Conservation (phyloP, 2,113 vertebrate species). For the Serilophus lunatus region DNA sequence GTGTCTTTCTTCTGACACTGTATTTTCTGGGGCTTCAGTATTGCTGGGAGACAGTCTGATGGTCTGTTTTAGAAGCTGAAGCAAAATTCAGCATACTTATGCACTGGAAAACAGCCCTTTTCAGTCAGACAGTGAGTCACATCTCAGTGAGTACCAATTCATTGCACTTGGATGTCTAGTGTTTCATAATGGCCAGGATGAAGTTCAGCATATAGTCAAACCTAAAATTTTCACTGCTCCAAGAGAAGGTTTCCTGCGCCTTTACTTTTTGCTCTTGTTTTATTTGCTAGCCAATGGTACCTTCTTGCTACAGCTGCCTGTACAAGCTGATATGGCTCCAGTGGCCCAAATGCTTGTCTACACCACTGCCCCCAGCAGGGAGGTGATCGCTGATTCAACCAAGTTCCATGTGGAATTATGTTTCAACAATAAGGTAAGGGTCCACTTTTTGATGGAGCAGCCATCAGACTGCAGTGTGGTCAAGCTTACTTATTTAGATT, state of each 20-base stretch:
- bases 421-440: slow-evolving; percentile 82
- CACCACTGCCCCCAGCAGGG: slow-evolving; percentile 72
- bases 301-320: slow-evolving; percentile 59
- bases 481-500: not conserved
- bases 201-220: not conserved
- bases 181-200: not conserved
- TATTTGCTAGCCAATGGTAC: slow-evolving; percentile 66
- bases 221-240: not conserved
- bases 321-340: slow-evolving; percentile 73
- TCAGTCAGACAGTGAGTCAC: not conserved
- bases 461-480: not conserved
- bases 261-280: not conserved
- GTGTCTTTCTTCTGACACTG: not conserved
- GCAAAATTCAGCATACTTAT: not conserved
- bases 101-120: not conserved
- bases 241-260: not conserved
- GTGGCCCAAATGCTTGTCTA: slow-evolving; percentile 82
- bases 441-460: not conserved
- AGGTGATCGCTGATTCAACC: slow-evolving; percentile 81
- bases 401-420: slow-evolving; percentile 77
- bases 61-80: not conserved
- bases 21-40: not conserved
- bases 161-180: not conserved
- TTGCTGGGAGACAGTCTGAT: not conserved
- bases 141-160: not conserved